Evolutionary conservation across 2,888 invertebrate genomes (phyloP).

Genomic region (Orthonychiurus folsomi): DNA sequence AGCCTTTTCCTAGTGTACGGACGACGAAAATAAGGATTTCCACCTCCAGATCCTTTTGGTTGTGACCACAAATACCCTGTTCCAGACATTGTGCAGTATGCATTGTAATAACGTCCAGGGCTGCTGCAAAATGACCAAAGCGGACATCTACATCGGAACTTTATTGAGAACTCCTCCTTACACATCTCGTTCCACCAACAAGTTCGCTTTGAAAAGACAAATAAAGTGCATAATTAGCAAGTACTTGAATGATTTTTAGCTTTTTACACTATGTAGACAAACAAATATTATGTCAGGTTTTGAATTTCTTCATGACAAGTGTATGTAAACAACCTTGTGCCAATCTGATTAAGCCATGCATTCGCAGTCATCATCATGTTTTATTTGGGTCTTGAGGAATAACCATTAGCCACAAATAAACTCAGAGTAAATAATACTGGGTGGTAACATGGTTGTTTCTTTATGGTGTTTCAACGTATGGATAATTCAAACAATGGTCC

Average conservation of each 20-base stretch:
- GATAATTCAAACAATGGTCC: no score
- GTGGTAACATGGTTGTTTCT: no score
- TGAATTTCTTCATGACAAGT: no score
- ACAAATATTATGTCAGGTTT: no score
- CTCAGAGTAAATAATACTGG: no score
- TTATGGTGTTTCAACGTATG: no score
- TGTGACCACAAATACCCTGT: conserved; percentile 87
- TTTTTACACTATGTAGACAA: no score
- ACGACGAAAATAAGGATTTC: neutral
- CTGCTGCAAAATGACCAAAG: conserved; percentile 77
- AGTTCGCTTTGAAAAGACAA: conserved; percentile 54
- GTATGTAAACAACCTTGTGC: no score
- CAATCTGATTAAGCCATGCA: neutral
- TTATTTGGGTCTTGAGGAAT: no score
- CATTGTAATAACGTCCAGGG: conserved; percentile 83
- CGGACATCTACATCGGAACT: conserved; percentile 79
- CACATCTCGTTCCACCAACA: conserved; percentile 93
- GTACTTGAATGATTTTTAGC: no score
- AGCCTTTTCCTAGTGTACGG: neutral
- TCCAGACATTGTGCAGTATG: conserved; percentile 79
- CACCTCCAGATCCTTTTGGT: conserved; percentile 45
- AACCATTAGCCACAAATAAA: no score
- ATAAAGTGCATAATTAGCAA: conserved; percentile 3
- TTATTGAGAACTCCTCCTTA: conserved; percentile 79
- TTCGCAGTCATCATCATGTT: no score